Base-by-base conservation (phyloP, 1,140 invertebrate species). In the Drosophila parvula region DNA sequence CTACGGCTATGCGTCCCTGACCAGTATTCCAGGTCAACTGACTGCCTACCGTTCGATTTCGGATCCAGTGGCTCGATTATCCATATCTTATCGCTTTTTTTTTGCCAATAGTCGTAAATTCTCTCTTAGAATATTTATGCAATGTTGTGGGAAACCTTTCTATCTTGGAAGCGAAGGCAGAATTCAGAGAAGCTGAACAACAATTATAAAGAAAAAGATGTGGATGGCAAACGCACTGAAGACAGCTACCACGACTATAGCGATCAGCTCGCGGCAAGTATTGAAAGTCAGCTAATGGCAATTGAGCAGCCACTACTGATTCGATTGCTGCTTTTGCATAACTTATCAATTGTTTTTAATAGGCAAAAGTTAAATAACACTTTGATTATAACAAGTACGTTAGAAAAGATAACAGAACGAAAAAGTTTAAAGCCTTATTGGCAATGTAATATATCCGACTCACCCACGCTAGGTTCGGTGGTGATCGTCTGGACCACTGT, bases 21-120 rank as follows among this genome's bases (percentile, higher is more conserved):
- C 50, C 32, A 53, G 50, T 22, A 38, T 22, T 53, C 32, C 50
- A 53, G 22, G 32, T 53, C 16, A 36, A 53, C 50, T 53, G 18
- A 53, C 18, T 8, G 16, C 4, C 16, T 22, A 36, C 9, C 12
- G 10, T 7, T 22, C 7, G 6, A 22, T 22, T 36, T 53, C 14
- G 16, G 5, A 53, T 36, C 12, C 16, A 14, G 14, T 9, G 16
- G 12, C 50, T 53, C 7, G 50, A 36, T 53, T 22, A 53, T 53
- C 50, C 32, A 53, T 53, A 53, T 53, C 50, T 53, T 36, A 38
- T 53, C 50, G 50, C 12, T 8, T 18, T 32, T 50, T 48, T 53
- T 22, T 22, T 36, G 32, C 32, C 12, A 9, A 53, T 5, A 53
- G 32, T 22, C 11, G 18, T 53, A 53, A 34, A 36, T 53, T 36